These are phyloP conservation scores for Drosophila koepferae DNA, from an alignment of 2,888 invertebrate genomes.

Conservation along the genomic window DNA sequence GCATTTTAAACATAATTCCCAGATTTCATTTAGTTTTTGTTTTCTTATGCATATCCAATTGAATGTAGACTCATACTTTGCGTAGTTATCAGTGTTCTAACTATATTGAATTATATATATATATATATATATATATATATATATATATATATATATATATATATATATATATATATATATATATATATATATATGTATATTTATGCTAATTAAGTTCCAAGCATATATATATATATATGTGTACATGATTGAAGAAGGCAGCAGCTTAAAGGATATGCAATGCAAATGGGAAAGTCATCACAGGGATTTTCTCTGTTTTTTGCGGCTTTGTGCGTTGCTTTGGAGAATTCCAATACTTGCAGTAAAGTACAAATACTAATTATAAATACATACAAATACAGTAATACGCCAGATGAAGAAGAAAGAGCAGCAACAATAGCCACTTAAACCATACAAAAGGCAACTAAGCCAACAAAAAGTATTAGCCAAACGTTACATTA, in stretches of 20 bases:
- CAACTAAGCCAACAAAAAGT: constrained; percentile 50
- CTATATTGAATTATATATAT: constrained; percentile 16
- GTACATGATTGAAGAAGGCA: constrained; percentile 35
- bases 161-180: constrained; percentile 11
- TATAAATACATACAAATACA: constrained; percentile 37
- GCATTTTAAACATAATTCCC: constrained; percentile 36
- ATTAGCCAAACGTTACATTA: constrained; percentile 71
- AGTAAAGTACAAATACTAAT: constrained; percentile 83
- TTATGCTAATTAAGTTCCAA: constrained; percentile 40
- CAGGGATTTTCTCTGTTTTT: constrained; percentile 12
- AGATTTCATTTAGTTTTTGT: constrained; percentile 14
- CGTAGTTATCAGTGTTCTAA: constrained; percentile 47
- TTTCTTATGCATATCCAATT: constrained; percentile 30
- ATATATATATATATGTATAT: constrained; percentile 2
- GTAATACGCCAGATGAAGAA: constrained; percentile 12
- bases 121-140: constrained; percentile 12
- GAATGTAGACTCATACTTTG: constrained; percentile 53
- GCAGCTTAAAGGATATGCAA: constrained; percentile 33
- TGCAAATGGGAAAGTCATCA: constrained; percentile 12
- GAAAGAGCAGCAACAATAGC: constrained; percentile 36
- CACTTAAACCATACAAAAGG: constrained; percentile 37
- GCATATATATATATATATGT: constrained; percentile 48
- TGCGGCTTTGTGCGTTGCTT: constrained; percentile 52
- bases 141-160: constrained; percentile 30
- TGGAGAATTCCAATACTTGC: constrained; percentile 74